Evolutionary conservation across 2,113 vertebrate genomes (phyloP).

Genomic region (Lepus timidus): DNA sequence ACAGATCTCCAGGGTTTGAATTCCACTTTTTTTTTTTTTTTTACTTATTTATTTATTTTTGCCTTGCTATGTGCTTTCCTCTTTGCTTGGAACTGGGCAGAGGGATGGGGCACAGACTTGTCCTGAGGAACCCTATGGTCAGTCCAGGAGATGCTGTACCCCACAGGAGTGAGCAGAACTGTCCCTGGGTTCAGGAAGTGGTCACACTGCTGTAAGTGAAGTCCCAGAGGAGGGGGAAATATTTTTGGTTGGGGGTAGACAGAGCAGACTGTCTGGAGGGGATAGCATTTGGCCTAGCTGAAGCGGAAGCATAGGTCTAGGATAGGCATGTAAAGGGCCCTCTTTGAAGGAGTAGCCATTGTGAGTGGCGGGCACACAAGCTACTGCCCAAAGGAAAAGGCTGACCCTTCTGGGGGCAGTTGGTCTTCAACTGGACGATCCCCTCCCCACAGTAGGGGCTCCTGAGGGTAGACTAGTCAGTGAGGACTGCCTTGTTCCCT

Average conservation of each 20-base stretch:
- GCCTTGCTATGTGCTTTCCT: constrained; percentile 42
- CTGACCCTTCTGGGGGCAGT: neutral
- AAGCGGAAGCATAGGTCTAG: constrained; percentile 16
- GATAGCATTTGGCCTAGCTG: constrained; percentile 18
- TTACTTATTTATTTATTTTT: neutral
- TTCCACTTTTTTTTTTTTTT: constrained; percentile 25
- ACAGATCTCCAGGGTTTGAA: neutral
- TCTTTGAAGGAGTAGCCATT: constrained; percentile 34
- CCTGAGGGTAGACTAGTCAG: neutral
- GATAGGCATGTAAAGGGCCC: neutral
- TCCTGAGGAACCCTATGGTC: constrained; percentile 46
- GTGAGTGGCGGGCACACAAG: constrained; percentile 9
- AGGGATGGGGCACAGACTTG: neutral
- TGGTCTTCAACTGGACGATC: constrained; percentile 17
- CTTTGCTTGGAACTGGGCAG: neutral
- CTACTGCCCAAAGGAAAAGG: constrained; percentile 5
- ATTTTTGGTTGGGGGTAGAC: neutral
- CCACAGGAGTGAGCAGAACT: constrained; percentile 27
- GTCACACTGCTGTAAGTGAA: constrained; percentile 6
- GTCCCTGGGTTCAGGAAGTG: neutral
- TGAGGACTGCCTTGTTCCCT: neutral
- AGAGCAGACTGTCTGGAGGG: constrained; percentile 44
- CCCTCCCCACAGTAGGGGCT: neutral
- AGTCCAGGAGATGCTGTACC: constrained; percentile 8
- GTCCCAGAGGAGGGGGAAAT: neutral